Conservation (phyloP, 2,797 vertebrate genomes). For the Esox lucius region DNA sequence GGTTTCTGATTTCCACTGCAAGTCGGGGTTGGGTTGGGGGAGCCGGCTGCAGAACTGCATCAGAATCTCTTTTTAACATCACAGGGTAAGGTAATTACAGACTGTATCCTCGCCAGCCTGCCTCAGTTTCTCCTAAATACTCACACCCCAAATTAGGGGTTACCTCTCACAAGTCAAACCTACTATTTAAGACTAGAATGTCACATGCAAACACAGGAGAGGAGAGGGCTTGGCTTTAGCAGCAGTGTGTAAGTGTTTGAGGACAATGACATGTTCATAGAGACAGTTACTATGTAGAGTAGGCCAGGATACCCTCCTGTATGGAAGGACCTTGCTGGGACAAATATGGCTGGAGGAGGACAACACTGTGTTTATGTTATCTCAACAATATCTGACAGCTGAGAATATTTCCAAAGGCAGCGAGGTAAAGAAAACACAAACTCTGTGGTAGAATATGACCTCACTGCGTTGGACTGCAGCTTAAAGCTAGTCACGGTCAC, state of each 20-base stretch:
- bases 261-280: conserved; percentile 39
- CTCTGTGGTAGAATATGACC: conserved; percentile 64
- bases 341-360: conserved; percentile 33
- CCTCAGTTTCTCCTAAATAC: conserved; percentile 73
- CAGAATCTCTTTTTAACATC: conserved; percentile 64
- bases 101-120: conserved; percentile 47
- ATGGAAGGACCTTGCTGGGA: conserved; percentile 37
- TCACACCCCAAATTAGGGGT: conserved; percentile 72
- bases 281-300: not conserved
- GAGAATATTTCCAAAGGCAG: conserved; percentile 58
- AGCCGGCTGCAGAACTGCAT: conserved; percentile 47
- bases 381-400: conserved; percentile 50
- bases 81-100: conserved; percentile 68
- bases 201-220: conserved; percentile 43
- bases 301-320: not conserved
- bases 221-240: not conserved
- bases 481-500: conserved; percentile 45
- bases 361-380: conserved; percentile 48
- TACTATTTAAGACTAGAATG: conserved; percentile 61
- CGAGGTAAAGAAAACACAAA: conserved; percentile 58
- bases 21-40: conserved; percentile 51
- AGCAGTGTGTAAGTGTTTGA: conserved; percentile 9
- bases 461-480: conserved; percentile 67
- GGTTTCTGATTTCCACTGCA: conserved; percentile 58
- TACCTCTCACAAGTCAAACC: conserved; percentile 63